These are phyloP conservation scores for Craniophora ligustri DNA, from an alignment of 2,888 invertebrate genomes.

Conservation along the genomic window DNA sequence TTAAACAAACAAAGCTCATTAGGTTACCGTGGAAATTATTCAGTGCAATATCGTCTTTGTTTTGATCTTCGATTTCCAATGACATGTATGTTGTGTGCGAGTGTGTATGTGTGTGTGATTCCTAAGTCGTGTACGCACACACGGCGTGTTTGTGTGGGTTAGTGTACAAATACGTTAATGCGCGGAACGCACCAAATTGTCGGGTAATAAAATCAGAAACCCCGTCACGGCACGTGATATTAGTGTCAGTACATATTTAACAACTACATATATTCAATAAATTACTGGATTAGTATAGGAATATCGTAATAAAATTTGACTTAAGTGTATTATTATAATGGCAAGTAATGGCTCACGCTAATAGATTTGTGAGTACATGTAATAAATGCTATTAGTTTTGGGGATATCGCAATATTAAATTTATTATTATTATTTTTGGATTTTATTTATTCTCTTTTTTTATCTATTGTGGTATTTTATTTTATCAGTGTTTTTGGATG, in stretches of 20 bases:
- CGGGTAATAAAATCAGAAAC: slow-evolving; percentile 70
- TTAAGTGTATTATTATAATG: neutral
- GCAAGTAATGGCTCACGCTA: neutral
- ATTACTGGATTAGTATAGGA: slow-evolving; percentile 29
- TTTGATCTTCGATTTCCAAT: slow-evolving; percentile 33
- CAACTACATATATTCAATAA: slow-evolving; percentile 27
- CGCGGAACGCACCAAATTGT: slow-evolving; percentile 63
- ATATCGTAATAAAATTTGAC: neutral
- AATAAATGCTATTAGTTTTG: neutral
- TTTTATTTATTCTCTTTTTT: too few species aligned
- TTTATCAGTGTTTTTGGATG: too few species aligned
- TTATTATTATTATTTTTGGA: too few species aligned
- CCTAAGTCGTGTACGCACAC: slow-evolving; percentile 3
- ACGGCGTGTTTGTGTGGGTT: slow-evolving; percentile 28
- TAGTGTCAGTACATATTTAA: slow-evolving; percentile 50
- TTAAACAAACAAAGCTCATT: slow-evolving; percentile 39
- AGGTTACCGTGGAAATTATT: slow-evolving; percentile 44
- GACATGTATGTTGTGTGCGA: neutral
- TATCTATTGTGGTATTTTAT: too few species aligned
- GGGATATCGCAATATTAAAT: neutral
- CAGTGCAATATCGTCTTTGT: slow-evolving; percentile 35
- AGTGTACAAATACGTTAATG: slow-evolving; percentile 60
- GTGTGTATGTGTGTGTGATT: too few species aligned
- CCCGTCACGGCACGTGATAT: slow-evolving; percentile 57
- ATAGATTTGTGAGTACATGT: neutral